Conservation (phyloP, 1,140 invertebrate genomes). For the Maniola jurtina region DNA sequence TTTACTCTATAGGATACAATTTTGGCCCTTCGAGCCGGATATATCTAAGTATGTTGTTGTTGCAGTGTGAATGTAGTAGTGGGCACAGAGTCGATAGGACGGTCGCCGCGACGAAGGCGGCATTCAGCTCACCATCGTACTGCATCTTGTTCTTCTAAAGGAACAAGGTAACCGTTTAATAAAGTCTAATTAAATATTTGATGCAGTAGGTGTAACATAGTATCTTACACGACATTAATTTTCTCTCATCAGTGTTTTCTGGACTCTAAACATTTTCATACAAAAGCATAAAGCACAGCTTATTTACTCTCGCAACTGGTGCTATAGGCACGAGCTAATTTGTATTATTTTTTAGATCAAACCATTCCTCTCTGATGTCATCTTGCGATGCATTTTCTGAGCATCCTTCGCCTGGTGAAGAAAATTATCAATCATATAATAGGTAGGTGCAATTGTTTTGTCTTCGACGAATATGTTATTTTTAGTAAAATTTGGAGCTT, state of each 20-base stretch:
- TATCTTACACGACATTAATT: no score
- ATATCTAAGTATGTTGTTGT: constrained; percentile 6
- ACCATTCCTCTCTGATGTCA: constrained; percentile 67
- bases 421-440: constrained; percentile 69
- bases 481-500: no score
- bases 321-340: not conserved
- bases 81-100: constrained; percentile 51
- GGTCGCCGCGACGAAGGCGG: constrained; percentile 59
- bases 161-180: constrained; percentile 49
- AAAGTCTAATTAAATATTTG: no score
- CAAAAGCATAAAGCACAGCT: no score
- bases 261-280: no score
- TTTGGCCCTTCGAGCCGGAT: constrained; percentile 2
- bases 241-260: no score
- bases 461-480: no score
- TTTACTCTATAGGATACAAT: no score
- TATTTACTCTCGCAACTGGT: not conserved
- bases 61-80: constrained; percentile 44
- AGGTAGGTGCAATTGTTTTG: constrained; percentile 55
- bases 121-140: constrained; percentile 65
- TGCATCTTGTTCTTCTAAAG: constrained; percentile 69
- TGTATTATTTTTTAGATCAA: constrained; percentile 50
- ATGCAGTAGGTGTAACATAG: no score
- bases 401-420: constrained; percentile 67
- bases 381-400: constrained; percentile 71